Evolutionary conservation across 2,888 invertebrate genomes (phyloP).

Genomic region (Homarus gammarus): DNA sequence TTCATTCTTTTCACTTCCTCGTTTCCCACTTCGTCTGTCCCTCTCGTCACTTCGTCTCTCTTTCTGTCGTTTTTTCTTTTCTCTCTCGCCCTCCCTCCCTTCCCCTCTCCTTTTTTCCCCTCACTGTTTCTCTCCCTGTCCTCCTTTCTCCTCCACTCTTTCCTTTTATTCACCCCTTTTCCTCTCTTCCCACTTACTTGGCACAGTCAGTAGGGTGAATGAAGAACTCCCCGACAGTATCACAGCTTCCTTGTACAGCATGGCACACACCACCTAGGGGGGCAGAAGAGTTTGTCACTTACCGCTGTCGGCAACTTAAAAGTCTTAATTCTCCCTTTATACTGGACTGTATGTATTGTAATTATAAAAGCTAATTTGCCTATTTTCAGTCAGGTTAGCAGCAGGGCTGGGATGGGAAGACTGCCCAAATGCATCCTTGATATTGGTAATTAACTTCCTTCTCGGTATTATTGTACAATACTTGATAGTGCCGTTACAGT

Average conservation of each 20-base stretch:
- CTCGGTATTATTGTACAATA: too few species aligned
- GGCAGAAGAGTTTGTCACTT: too few species aligned
- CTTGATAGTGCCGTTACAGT: too few species aligned
- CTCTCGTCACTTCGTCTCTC: not conserved
- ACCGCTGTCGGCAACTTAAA: too few species aligned
- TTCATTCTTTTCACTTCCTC: too few species aligned
- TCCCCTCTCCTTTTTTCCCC: not conserved
- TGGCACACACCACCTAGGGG: not conserved
- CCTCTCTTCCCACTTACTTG: not conserved
- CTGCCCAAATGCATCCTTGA: not conserved
- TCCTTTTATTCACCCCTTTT: not conserved
- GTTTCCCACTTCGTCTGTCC: too few species aligned
- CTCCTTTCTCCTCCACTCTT: not conserved
- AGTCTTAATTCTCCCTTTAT: too few species aligned
- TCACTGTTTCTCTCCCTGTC: not conserved
- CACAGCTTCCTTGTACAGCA: not conserved
- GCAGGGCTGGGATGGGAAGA: not conserved
- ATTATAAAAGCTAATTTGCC: too few species aligned
- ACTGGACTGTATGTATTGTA: too few species aligned
- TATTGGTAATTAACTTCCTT: too few species aligned
- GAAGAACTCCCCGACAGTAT: not conserved
- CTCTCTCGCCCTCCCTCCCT: not conserved
- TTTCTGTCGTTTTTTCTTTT: not conserved
- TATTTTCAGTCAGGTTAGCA: too few species aligned
- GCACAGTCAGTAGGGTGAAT: conserved; percentile 1